These are phyloP conservation scores for Xenotilapia flavipinnis DNA, from an alignment of 2,113 vertebrate genomes.

Conservation along the genomic window DNA sequence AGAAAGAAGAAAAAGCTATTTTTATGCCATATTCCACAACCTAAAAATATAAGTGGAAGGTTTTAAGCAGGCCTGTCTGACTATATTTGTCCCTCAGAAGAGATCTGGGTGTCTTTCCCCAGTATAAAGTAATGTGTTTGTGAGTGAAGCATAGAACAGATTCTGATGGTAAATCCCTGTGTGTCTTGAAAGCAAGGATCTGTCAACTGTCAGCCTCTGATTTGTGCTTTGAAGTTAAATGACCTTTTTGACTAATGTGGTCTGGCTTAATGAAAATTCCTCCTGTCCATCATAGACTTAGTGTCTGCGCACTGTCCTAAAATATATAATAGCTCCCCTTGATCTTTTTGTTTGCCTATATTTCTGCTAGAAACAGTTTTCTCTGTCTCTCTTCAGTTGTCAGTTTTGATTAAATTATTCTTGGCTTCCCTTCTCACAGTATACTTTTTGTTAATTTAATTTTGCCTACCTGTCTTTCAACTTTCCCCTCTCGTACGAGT, in stretches of 20 bases:
- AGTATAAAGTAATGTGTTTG: neutral
- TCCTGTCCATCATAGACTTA: conserved; percentile 9
- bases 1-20: neutral
- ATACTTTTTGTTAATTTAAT: neutral
- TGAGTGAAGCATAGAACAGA: neutral
- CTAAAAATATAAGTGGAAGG: neutral
- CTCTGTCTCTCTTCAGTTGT: neutral
- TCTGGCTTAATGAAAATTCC: neutral
- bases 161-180: neutral
- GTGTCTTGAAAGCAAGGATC: conserved; percentile 25
- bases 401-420: conserved; percentile 4
- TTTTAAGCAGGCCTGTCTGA: conserved; percentile 7
- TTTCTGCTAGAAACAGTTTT: neutral
- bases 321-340: neutral
- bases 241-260: conserved; percentile 28
- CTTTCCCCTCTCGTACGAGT: neutral
- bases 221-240: conserved; percentile 18
- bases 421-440: neutral
- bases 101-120: neutral
- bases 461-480: neutral
- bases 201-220: conserved; percentile 24
- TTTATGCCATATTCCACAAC: neutral
- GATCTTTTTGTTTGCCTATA: neutral
- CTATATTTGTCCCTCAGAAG: neutral
- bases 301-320: neutral